Base-by-base conservation (phyloP, 2,797 vertebrate species). In the Spheniscus humboldti region DNA sequence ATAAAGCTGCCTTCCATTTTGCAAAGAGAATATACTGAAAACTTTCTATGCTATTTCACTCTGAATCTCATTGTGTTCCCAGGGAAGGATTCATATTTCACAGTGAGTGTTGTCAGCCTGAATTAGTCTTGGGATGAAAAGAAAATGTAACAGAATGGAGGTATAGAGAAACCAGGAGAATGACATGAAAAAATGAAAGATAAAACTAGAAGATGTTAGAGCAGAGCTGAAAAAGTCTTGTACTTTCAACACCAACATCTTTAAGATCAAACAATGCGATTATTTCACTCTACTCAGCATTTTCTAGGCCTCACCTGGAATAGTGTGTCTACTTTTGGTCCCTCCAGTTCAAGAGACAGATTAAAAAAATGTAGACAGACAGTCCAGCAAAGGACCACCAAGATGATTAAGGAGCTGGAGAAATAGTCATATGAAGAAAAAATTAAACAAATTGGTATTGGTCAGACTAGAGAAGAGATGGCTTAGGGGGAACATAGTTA, bases 121-220 rank as follows among this genome's bases (percentile, higher is more conserved):
- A 86, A 71, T 82, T 66, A 95, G 69, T 39, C 57, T 71, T 86
- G 63, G 33, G 53, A 83, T 71, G 50, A 89, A 69, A 90, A 74
- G 45, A 81, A 86, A 77, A 77, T 41, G 19, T 12, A 91, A n/a
- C 31, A 63, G 60, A 91, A 79, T 41, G 18, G 11, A 94, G 57
- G 6, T 62, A 60, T 0, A 72, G 37, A 87, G 22, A 93, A 91
- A 85, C 27, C 13, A 77, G 72, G 53, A 96, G 39, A 86, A 96
- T 30, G 23, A 60, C 66, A 85, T 60, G 28, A 48, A 84, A 95
- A 73, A 89, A 94, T 64, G 57, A 92, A 96, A 96, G 37, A 73
- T 12, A 68, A 45, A 87, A 52, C 23, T 68, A 74, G 85, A 94
- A 50, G 28, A 60, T 48, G 18, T 31, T 55, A 56, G 6, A 74